Evolutionary conservation across 1,140 invertebrate species (phyloP).

Genomic region (Heliconius himera): DNA sequence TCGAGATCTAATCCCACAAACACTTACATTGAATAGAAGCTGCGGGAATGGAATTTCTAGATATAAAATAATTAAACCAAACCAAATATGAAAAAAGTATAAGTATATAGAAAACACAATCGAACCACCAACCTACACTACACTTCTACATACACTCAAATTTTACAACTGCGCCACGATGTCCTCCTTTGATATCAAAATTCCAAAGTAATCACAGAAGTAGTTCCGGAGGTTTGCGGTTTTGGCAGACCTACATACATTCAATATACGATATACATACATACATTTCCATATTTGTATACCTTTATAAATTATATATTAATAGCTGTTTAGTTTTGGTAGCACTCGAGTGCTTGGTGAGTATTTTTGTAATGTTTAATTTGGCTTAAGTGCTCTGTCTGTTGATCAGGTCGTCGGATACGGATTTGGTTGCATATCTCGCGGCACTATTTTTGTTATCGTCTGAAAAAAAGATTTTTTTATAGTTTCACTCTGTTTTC

Average conservation of each 20-base stretch:
- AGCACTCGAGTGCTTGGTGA: not conserved
- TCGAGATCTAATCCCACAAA: too few species aligned
- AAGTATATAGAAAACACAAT: not conserved
- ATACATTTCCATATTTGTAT: not conserved
- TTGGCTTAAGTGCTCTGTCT: not conserved
- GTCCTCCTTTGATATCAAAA: not conserved
- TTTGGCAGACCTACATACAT: not conserved
- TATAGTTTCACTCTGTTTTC: too few species aligned
- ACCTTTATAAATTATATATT: not conserved
- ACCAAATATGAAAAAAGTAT: too few species aligned
- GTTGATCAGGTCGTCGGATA: not conserved
- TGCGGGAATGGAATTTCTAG: too few species aligned
- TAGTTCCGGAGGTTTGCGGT: not conserved
- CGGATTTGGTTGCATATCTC: not conserved
- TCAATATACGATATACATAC: not conserved
- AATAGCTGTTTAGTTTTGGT: not conserved
- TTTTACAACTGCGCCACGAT: not conserved
- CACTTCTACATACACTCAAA: not conserved
- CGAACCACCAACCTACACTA: not conserved
- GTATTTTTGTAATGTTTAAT: conserved; percentile 9
- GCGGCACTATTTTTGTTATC: not conserved
- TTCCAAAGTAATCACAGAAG: conserved; percentile 6
- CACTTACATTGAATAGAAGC: too few species aligned
- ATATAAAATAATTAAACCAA: too few species aligned
- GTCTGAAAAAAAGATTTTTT: not conserved